Percentiles rank a stretch among this genome's conserved stretches.
These are phyloP conservation scores for Cyanoramphus novaezelandiae DNA, from an alignment of 2,113 vertebrate species.

Conservation along the genomic window DNA sequence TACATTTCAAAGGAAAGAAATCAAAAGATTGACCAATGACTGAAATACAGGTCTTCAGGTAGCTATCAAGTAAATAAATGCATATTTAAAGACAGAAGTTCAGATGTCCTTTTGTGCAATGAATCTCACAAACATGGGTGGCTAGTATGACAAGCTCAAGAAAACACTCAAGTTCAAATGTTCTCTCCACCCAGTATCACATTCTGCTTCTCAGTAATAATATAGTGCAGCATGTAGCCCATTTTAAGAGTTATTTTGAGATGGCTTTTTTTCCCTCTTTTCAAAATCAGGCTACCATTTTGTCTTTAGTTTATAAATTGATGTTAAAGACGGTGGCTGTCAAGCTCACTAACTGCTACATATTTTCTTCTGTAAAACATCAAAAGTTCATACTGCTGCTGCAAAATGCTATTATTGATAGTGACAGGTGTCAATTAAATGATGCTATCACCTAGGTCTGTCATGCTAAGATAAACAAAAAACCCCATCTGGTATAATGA, in stretches of 20 bases:
- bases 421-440: neutral
- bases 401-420: neutral
- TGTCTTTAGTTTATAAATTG: neutral
- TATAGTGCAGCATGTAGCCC: rapidly evolving
- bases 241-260: neutral
- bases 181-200: neutral
- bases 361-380: neutral
- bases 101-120: neutral
- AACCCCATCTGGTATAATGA: neutral
- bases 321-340: neutral
- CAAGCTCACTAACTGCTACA: neutral
- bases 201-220: neutral
- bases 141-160: neutral
- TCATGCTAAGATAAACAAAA: neutral
- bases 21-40: neutral
- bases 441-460: neutral
- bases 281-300: neutral
- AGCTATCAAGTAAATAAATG: neutral
- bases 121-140: neutral
- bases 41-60: neutral
- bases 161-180: neutral
- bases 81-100: neutral
- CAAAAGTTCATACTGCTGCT: neutral
- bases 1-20: neutral
- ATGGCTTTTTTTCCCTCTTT: neutral